Conservation (phyloP, 2,113 vertebrate species). For the Marmota flaviventris region DNA sequence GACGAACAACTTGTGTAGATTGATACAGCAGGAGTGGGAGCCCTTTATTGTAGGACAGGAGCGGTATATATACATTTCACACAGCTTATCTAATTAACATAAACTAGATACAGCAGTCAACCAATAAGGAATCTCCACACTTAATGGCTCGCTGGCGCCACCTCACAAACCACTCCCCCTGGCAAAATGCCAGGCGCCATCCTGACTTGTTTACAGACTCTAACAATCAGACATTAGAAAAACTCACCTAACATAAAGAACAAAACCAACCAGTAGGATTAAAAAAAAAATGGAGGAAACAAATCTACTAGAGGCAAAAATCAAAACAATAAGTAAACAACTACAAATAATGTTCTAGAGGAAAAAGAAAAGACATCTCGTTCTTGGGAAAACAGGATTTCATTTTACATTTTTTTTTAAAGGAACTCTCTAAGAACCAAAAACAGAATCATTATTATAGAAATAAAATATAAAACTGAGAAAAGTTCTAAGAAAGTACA, state of each 20-base stretch:
- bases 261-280: neutral
- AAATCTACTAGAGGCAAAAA: neutral
- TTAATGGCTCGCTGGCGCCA: no score
- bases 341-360: neutral
- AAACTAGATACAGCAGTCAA: no score
- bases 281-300: neutral
- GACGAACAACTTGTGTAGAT: no score
- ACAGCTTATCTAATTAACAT: no score
- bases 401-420: slow-evolving; percentile 27
- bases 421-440: neutral
- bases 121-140: no score
- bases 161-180: no score
- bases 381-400: neutral
- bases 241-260: neutral
- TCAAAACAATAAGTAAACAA: neutral
- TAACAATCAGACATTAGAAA: neutral
- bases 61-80: no score
- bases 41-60: no score
- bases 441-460: neutral
- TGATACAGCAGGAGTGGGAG: no score
- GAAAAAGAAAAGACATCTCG: neutral
- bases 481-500: neutral
- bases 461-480: slow-evolving; percentile 31
- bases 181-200: no score
- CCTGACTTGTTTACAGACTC: no score